Percentiles rank a stretch among this genome's conserved stretches.
These are phyloP conservation scores for Cyanistes caeruleus DNA, from an alignment of 2,113 vertebrate species.

Conservation along the genomic window DNA sequence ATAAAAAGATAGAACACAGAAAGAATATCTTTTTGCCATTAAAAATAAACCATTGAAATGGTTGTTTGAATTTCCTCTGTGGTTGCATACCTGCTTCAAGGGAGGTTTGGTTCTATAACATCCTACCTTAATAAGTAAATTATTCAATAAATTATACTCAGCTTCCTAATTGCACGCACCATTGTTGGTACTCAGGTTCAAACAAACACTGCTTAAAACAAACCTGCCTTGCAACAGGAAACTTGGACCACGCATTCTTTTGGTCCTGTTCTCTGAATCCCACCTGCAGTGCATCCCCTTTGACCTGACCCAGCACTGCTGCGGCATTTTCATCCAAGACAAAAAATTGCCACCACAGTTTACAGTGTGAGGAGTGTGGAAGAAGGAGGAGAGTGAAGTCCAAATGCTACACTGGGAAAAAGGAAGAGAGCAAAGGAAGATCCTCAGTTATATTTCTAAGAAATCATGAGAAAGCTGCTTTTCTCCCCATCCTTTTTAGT, in stretches of 20 bases:
- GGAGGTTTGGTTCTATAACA: neutral
- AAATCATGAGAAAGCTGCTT: neutral
- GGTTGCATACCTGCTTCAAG: neutral
- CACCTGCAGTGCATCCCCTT: neutral
- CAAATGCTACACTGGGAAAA: neutral
- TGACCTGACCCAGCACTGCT: neutral
- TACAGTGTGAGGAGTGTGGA: too few relatives aligned
- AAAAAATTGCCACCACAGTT: neutral
- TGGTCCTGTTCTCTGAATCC: neutral
- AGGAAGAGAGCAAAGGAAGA: neutral
- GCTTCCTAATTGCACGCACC: neutral
- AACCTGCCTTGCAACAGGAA: neutral
- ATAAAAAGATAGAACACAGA: neutral
- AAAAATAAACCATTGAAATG: neutral
- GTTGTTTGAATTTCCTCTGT: neutral
- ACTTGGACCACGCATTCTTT: accelerated
- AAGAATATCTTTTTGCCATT: neutral
- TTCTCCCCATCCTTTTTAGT: neutral
- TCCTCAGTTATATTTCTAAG: neutral
- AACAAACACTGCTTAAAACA: neutral
- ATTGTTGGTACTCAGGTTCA: neutral
- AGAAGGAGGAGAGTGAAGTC: neutral
- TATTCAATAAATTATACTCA: neutral
- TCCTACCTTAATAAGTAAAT: neutral
- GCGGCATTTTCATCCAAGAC: neutral